Base-by-base conservation (phyloP, 2,113 vertebrate genomes). In the Genyomyrus donnyi region DNA sequence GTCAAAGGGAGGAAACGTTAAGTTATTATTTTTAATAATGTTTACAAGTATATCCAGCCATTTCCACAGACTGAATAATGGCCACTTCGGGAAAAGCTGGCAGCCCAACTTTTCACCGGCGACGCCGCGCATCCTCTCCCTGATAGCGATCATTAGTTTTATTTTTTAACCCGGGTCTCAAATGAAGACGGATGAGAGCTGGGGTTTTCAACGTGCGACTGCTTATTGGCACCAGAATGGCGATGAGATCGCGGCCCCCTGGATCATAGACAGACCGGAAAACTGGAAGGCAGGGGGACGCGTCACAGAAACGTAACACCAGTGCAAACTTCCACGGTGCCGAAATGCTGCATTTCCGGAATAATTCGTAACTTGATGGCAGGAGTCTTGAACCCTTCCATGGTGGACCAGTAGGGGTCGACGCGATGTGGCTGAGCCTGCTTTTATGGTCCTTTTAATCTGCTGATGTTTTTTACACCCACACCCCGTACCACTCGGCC, bases 11-110 rank as follows among this genome's bases (percentile, higher is more conserved):
- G 96, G 96, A 97, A 97, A 96, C 97, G 97, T 97, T 96, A 96
- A 97, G 97, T 97, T 97, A 97, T 97, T 97, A 97, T 97, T 97
- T 98, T 97, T 97, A 97, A 98, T 98, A 98, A 97, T 97, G 97
- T 97, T 97, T 98, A 97, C 97, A 97, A 97, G 96, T 97, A 95
- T 96, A 96, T 97, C 96, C 95, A 96, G 96, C 96, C 96, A 96
- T 96, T 97, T 97, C 96, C 95, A 87, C 95, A 96, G 95, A 56
- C 96, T 97, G 97, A 98, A 96, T 97, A 97, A 98, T 97, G 97
- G 95, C 96, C 96, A 95, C 97, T 97, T 96, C 97, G 97, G 97
- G 93, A 93, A 93, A 94, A 95, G 95, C 94, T 97, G 97, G 97
- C 97, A 97, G 96, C 94, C 93, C 96, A 95, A 96, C 97, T 97